A percentile compares a stretch with the other conserved stretches of the same genome.
Evolutionary conservation across 92 coral and sea anemone species (phyloP).

Genomic region (Phenganax stokvisi): DNA sequence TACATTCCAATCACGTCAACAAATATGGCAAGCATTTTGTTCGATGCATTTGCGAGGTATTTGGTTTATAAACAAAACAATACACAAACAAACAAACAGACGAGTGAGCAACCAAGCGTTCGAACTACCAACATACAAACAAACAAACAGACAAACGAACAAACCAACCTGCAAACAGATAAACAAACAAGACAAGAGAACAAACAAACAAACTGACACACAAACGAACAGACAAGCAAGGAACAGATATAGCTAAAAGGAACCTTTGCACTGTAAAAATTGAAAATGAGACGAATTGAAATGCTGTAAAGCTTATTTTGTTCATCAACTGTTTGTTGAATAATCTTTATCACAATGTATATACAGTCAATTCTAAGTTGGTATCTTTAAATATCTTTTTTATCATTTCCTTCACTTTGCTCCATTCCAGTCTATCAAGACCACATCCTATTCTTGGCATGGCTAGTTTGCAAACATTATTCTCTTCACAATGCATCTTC

Average conservation of each 20-base stretch:
- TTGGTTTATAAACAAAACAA: too few species aligned
- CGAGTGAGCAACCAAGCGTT: too few species aligned
- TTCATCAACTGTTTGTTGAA: neutral
- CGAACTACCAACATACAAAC: too few species aligned
- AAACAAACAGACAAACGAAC: too few species aligned
- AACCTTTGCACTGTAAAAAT: too few species aligned
- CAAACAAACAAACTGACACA: too few species aligned
- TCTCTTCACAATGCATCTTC: conserved; percentile 58
- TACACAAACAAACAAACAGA: too few species aligned
- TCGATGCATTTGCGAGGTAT: too few species aligned
- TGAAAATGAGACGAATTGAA: neutral
- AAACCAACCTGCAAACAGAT: neutral
- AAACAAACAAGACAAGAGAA: neutral
- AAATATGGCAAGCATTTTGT: too few species aligned
- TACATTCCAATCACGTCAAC: too few species aligned
- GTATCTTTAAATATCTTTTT: conserved; percentile 57
- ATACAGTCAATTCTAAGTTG: conserved; percentile 56
- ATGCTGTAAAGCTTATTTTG: neutral
- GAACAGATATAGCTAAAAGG: neutral
- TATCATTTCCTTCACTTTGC: conserved; percentile 55
- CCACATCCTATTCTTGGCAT: conserved; percentile 97
- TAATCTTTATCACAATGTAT: conserved; percentile 41
- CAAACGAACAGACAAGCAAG: too few species aligned
- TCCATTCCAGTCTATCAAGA: conserved; percentile 75
- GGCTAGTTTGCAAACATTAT: conserved; percentile 57